Evolutionary conservation across 2,113 vertebrate species (phyloP), one percentile per base, ranked within the genome.

Genomic region (Gasterosteus aculeatus): DNA sequence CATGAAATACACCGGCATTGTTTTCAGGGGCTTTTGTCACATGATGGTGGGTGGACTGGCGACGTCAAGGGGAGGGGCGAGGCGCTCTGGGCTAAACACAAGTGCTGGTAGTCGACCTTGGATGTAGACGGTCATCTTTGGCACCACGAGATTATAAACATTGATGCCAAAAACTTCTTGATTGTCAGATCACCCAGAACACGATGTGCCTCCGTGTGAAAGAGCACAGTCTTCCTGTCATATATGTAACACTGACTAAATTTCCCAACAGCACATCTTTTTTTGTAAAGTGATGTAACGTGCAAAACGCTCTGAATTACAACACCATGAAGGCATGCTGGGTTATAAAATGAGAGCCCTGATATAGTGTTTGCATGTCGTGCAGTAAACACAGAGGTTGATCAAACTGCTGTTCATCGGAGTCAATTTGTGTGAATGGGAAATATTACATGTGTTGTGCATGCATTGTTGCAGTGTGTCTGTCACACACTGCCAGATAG

Each of bases 401-500:
- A 18, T 74, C 46, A 77, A 57, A 71, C 35, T 16, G 14, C 22
- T 1, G 29, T 31, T 59, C 41, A 33, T 47, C 31, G 26, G 42
- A 71, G 75, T 76, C 62, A 26, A 46, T 78, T 77, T 78, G 68
- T 65, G 19, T 33, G n/a, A 38, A 69, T 65, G 44, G 51, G 42
- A 68, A 69, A 80, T 47, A 69, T 19, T 61, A 35, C 67, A 10
- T 75, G 35, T 75, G 57, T 61, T 26, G 9, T 38, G 29, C n/a
- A 7, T 65, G 44, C 82, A 69, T 54, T 5, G 47, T 44, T 53
- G 2, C 42, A 68, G 41, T 60, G 44, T 67, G 56, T 71, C 42
- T 71, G 12, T 69, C 75, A 62, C 72, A 33, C 47, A 54, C 69
- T 64, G 61, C 46, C 57, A 64, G 76, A 71, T 67, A 67, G 81